Base-by-base conservation (phyloP, 2,888 invertebrate species). In the Silvanus unidentatus region DNA sequence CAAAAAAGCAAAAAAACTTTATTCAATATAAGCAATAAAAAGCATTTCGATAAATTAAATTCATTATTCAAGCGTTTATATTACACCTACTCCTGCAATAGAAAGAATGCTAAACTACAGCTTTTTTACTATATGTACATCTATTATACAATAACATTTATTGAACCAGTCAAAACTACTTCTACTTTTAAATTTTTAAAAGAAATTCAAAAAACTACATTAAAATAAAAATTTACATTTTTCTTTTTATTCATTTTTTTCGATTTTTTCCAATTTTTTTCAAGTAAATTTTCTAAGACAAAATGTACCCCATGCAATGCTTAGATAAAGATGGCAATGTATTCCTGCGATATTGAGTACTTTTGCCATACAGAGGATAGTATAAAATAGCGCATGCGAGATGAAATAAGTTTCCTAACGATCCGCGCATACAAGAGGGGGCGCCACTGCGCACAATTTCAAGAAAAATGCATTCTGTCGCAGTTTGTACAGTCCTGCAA, bases 401-500 rank as follows among this genome's bases (percentile, higher is more conserved):
- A 43, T 40, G 48, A 54, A 53, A n/a, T 15, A 60, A 60, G 58
- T 63, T 65, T 66, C 62, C 64, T 71, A 71, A 71, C 71, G 71
- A 71, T 71, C 70, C 65, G 70, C 69, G 70, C 70, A 67, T 55
- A 59, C 61, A 55, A 58, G 59, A 62, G 62, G 61, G 62, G 64
- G 63, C 65, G 65, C 64, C 65, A 63, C 58, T 65, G 71, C 71
- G 70, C 70, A 71, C 65, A 63, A 64, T 68, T 68, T 68, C 57
- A 68, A 71, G 71, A 71, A 71, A 71, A 71, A 71, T 71, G 66
- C 69, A 66, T 63, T 63, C 64, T 68, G 69, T 70, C 69, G 70
- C 70, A 70, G 65, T 60, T n/a, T 55, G 69, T 69, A 69, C 68
- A 69, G 68, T 63, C 59, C 50, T 48, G 56, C 60, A 64, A 70